These are phyloP conservation scores for Nicator chloris DNA, from an alignment of 2,113 vertebrate species.

Conservation along the genomic window DNA sequence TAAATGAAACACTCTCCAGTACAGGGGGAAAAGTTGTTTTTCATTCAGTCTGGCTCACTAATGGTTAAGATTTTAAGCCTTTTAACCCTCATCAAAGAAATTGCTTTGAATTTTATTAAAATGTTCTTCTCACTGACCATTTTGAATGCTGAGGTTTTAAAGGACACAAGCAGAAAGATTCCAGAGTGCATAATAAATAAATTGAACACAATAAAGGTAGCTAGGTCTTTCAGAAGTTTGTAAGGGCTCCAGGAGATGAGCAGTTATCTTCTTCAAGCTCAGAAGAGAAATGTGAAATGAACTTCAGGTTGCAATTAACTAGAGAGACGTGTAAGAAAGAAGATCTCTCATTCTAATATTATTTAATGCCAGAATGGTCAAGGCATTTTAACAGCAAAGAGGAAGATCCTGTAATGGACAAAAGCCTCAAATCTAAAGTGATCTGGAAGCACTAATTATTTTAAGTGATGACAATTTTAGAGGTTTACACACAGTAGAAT, in stretches of 20 bases:
- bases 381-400: neutral
- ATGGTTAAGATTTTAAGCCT: neutral
- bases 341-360: neutral
- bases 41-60: neutral
- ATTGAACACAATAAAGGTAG: neutral
- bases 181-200: neutral
- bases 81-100: neutral
- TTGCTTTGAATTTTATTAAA: neutral
- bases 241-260: slow-evolving; percentile 4
- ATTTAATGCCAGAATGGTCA: neutral
- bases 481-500: slow-evolving; percentile 13
- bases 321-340: neutral
- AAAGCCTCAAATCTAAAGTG: slow-evolving; percentile 4
- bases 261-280: slow-evolving; percentile 33
- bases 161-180: neutral
- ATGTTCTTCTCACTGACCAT: neutral
- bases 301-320: neutral
- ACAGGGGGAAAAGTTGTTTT: neutral
- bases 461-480: slow-evolving; percentile 14
- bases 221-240: neutral
- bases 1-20: neutral
- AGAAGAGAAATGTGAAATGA: slow-evolving; percentile 15
- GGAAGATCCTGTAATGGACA: neutral
- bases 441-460: slow-evolving; percentile 15
- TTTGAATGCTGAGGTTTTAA: neutral